phyloP scores from a whole-genome alignment of 2,113 vertebrate genomes.

The Ginglymostoma cirratum region DNA sequence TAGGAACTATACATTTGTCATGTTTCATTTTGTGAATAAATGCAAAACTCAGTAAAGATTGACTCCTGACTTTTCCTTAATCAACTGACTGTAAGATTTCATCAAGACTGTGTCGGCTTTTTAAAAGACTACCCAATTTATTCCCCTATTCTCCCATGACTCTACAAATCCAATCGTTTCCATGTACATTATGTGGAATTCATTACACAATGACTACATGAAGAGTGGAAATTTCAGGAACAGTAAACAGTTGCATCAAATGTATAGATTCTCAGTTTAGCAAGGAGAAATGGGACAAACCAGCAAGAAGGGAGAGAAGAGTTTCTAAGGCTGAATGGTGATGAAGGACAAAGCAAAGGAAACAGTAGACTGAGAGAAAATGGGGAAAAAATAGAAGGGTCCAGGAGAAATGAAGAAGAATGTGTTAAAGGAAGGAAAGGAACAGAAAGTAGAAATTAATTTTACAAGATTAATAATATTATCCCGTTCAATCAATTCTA shows the following conservation, averaged over 20 bases:
- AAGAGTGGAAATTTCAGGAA: not conserved
- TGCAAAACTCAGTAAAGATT: no score
- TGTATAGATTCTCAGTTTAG: not conserved
- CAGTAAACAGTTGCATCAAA: not conserved
- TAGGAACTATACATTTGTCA: no score
- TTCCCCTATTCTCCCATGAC: not conserved
- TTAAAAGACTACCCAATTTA: not conserved
- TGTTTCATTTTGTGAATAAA: no score
- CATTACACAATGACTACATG: not conserved
- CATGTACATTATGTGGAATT: not conserved
- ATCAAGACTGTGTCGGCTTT: not conserved
- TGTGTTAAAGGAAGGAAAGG: not conserved
- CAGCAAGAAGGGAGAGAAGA: not conserved
- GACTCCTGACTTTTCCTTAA: no score
- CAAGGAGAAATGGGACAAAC: not conserved
- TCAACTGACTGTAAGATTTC: no score
- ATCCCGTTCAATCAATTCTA: not conserved
- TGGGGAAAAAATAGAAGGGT: not conserved
- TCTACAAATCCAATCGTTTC: not conserved
- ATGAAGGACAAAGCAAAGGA: not conserved
- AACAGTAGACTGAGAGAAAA: not conserved
- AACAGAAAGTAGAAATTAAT: not conserved
- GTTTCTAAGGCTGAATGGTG: not conserved
- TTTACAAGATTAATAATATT: no score
- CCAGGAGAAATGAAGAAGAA: not conserved